Evolutionary conservation across 2,888 invertebrate species (phyloP), one percentile per base, ranked within the genome.

Genomic region (Rhyacophila evoluta): DNA sequence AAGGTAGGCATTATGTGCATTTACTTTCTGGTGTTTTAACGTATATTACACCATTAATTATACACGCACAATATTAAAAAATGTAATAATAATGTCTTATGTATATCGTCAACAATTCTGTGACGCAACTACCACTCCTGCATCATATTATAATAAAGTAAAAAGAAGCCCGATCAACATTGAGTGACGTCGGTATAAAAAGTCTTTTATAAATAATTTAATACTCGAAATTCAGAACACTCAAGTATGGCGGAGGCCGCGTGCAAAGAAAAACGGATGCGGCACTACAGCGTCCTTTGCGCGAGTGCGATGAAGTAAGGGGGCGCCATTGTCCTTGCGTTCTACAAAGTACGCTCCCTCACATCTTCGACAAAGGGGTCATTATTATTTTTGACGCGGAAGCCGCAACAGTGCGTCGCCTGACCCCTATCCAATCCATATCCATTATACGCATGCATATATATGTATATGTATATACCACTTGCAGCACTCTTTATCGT

Each of bases 371-470:
- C 55, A 55, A 55, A 55, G 19, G 55, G 55, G 25, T 55, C 55
- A 55, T 55, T 55, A 41, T 41, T 41, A 25, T 55, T 55, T 55
- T 55, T 55, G 55, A 55, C 55, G 55, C 25, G 55, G 55, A 55
- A 55, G 55, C 55, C 55, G 55, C 55, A 55, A 55, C 55, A 55
- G 55, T 55, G 55, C 19, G 55, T 19, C 25, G 55, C 25, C 55
- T 55, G 55, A 55, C 55, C 55, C 41, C 55, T 55, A 55, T 55
- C 25, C 19, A 19, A 25, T 25, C 19, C 10, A 55, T 10, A n/a
- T n/a, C n/a, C n/a, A n/a, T n/a, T n/a, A n/a, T n/a, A n/a, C n/a
- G n/a, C n/a, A n/a, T n/a, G n/a, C n/a, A n/a, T n/a, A n/a, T n/a
- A n/a, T n/a, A n/a, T n/a, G n/a, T n/a, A n/a, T n/a, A n/a, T n/a